Base-by-base conservation (phyloP, 2,888 invertebrate species). In the Ophraella communa region DNA sequence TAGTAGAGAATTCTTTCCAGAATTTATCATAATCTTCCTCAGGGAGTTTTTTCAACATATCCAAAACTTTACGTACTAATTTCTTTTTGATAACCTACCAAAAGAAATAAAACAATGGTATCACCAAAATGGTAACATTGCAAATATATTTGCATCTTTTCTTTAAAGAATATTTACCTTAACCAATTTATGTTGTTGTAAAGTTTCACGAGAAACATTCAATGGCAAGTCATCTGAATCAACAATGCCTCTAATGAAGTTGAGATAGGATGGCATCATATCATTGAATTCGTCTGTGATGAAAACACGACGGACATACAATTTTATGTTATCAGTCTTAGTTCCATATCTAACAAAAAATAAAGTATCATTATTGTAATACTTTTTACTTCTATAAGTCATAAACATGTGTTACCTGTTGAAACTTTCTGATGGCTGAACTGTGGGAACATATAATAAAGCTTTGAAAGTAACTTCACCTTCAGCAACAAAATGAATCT, bases 271-370 rank as follows among this genome's bases (percentile, higher is more conserved):
- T 71, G 99, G 98, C 92, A 99, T 95, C 92, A 99, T 95, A 80
- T 99, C 98, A 81, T 95, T 95, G 87, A 99, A 98, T 85, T 99
- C 96, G 82, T 99, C 98, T 7, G 98, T 98, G 84, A 99, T 99
- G 85, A 99, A 99, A 14, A 99, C 99, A 67, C 99, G 88, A 65
- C 98, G 89, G 61, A 99, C 99, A 83, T 95, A 99, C 67, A 99
- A 87, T 83, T 98, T 98, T 78, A 98, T 97, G 83, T 95, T 92
- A 82, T 98, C 97, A 3, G 92, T 90, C 80, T 93, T 93, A 71
- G 95, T 93, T 74, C 98, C 98, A 81, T 98, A 98, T 17, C 64
- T 64, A 18, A n/a, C 11, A 57, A 1, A 4, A 8, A 17, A 14
- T n/a, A n/a, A n/a, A n/a, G n/a, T n/a, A n/a, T n/a, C n/a, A n/a